Percentiles rank a stretch among this genome's conserved stretches.
Evolutionary conservation across 2,113 vertebrate species (phyloP).

Genomic region (Girardinichthys multiradiatus): DNA sequence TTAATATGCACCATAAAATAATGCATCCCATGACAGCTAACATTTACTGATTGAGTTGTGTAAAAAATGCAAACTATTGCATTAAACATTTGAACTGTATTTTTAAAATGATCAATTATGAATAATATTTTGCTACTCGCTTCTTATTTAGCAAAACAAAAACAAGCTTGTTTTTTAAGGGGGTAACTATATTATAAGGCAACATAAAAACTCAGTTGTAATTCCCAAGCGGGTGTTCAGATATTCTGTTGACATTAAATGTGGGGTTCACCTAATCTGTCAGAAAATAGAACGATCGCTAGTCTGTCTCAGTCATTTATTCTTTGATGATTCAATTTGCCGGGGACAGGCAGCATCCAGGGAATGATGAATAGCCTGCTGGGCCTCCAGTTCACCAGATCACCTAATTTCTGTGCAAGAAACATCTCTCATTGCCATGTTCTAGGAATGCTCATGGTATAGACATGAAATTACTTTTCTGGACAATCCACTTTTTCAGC

Average conservation of each 20-base stretch:
- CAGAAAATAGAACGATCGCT: slow-evolving; percentile 9
- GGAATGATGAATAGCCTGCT: slow-evolving; percentile 30
- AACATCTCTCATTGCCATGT: slow-evolving; percentile 13
- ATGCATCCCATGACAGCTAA: no score
- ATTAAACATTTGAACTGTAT: no score
- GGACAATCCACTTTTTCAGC: slow-evolving; percentile 29
- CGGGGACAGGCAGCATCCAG: slow-evolving; percentile 32
- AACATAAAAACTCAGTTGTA: no score
- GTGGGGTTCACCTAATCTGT: slow-evolving; percentile 18
- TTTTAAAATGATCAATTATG: no score
- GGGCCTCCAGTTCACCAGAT: slow-evolving; percentile 21
- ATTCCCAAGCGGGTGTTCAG: not conserved
- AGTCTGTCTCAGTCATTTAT: slow-evolving; percentile 41
- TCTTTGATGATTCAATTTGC: slow-evolving; percentile 40
- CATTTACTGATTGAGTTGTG: no score
- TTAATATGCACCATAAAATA: no score
- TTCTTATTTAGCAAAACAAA: no score
- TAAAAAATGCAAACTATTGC: no score
- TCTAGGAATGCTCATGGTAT: not conserved
- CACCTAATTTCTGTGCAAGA: slow-evolving; percentile 1
- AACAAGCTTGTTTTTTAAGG: no score
- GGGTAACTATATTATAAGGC: no score
- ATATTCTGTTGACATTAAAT: slow-evolving; percentile 12
- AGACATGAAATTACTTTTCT: slow-evolving; percentile 25
- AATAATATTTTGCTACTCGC: no score